Percentiles rank a stretch among this genome's conserved stretches.
These are phyloP conservation scores for Metopia argyrocephala DNA, from an alignment of 2,888 invertebrate genomes.

Conservation along the genomic window DNA sequence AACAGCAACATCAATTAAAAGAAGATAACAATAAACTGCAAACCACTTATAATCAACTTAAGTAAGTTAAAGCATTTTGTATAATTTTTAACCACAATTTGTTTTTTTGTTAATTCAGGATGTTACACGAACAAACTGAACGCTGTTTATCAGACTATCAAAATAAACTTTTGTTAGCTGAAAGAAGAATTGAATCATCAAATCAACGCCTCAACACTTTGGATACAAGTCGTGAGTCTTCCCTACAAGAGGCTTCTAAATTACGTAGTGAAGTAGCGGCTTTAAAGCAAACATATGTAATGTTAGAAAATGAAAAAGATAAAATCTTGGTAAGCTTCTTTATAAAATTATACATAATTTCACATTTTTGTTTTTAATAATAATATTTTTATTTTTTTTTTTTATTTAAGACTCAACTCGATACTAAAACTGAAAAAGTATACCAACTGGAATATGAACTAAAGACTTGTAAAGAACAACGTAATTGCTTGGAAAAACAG, in stretches of 20 bases:
- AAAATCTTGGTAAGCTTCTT: slow-evolving; percentile 79
- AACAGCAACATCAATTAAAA: slow-evolving; percentile 79
- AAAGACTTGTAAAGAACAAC: slow-evolving; percentile 81
- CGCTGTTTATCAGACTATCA: slow-evolving; percentile 85
- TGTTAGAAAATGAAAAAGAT: slow-evolving; percentile 87
- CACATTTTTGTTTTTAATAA: background rate
- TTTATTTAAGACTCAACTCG: slow-evolving; percentile 80
- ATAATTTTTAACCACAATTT: slow-evolving; percentile 76
- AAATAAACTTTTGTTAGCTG: slow-evolving; percentile 82
- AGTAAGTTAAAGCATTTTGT: slow-evolving; percentile 76
- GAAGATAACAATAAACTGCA: slow-evolving; percentile 80
- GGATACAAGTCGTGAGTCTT: slow-evolving; percentile 81
- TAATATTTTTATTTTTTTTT: slow-evolving; percentile 16
- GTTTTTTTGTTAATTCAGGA: slow-evolving; percentile 78
- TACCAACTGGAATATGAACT: slow-evolving; percentile 84
- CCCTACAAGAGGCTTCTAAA: slow-evolving; percentile 82
- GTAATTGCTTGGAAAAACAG: slow-evolving; percentile 80
- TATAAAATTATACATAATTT: background rate
- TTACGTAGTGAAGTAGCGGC: slow-evolving; percentile 83
- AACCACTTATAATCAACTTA: slow-evolving; percentile 81
- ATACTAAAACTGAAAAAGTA: slow-evolving; percentile 85
- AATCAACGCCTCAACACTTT: slow-evolving; percentile 81
- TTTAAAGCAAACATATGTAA: slow-evolving; percentile 82
- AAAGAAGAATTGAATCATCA: slow-evolving; percentile 82
- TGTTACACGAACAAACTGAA: slow-evolving; percentile 88